Base-by-base conservation (phyloP, 2,113 vertebrate species). In the Equus quagga region DNA sequence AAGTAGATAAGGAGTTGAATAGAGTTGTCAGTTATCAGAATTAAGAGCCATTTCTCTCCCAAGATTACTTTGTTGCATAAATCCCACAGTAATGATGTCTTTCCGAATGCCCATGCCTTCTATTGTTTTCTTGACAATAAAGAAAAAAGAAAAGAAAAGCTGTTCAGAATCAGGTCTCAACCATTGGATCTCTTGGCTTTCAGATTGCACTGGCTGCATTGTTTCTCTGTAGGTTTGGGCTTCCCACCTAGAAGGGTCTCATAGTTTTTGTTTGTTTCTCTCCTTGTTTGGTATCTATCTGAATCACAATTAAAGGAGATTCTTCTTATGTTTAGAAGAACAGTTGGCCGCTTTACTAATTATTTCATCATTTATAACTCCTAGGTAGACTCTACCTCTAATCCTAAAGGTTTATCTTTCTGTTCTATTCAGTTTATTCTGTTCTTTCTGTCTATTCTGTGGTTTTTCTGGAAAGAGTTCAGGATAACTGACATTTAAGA, bases 251-350 rank as follows among this genome's bases (percentile, higher is more conserved):
- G 54, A 67, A 93, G 70, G 19, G 10, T 64, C 69, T 60, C 36
- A 23, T 12, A 24, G 3, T 12, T 46, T 54, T 67, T n/a, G n/a
- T 70, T 78, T 58, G 28, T 54, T 62, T 58, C 13, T 54, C n/a
- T 78, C 33, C 60, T 56, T 93, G 23, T 82, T 83, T 65, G 31
- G 28, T 93, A n/a, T 14, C 46, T 80, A 14, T 75, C 56, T 94
- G 49, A 85, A 91, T 84, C 46, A 89, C 24, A 94, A 91, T 31
- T 85, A 67, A 89, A 95, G 86, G 69, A 79, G 17, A 58, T 72
- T 82, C 36, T 94, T 72, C 33, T 26, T 58, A n/a, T 70, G 64
- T 96, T 96, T 83, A 82, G 26, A 89, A 90, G n/a, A 70, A 58
- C 41, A 79, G 5, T 17, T 76, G 67, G 33, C 51, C 46, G 23